Evolutionary conservation across 2,888 invertebrate species (phyloP), one percentile per base, ranked within the genome.

Genomic region (Magallana nippona): DNA sequence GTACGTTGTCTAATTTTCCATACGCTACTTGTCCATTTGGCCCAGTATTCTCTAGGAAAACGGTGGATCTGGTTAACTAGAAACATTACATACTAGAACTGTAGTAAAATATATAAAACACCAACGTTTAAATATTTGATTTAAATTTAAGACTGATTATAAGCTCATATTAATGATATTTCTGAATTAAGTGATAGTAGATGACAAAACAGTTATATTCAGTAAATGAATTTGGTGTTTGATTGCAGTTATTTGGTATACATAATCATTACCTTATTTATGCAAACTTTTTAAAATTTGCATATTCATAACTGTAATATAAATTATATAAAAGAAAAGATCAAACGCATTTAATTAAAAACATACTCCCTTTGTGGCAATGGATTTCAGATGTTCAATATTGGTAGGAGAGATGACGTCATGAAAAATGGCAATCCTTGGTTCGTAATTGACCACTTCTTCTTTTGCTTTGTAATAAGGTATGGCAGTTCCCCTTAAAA

Each of bases 391-490:
- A 17, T 13, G 5, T 11, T 56, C 55, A 19, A 81, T 71, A 60
- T 86, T 86, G 13, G 60, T 17, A 11, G 89, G 87, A 15, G 85
- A 82, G 55, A 88, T 85, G 55, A 90, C 88, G 58, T 90, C 86
- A 83, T 90, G 86, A 44, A 86, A 86, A 17, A 90, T 63, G n/a
- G 85, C 84, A 10, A 90, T 79, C 56, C 83, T 81, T 17, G 90
- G 90, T 11, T 86, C 84, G 13, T 81, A 78, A 62, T 84, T 89
- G 10, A 89, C 83, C 10, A 89, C 85, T 71, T 90, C 90, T 27
- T 87, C 87, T 60, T 87, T 87, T 3, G 57, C 86, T 63, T 77
- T 60, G 44, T 86, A 85, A 32, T 82, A 78, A 0, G 88, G 88
- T 13, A 87, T 81, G 1, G 19, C 10, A 13, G 87, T 85, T 32